phyloP scores from a whole-genome alignment of 2,797 vertebrate species.

The Sebastes matsubarae region DNA sequence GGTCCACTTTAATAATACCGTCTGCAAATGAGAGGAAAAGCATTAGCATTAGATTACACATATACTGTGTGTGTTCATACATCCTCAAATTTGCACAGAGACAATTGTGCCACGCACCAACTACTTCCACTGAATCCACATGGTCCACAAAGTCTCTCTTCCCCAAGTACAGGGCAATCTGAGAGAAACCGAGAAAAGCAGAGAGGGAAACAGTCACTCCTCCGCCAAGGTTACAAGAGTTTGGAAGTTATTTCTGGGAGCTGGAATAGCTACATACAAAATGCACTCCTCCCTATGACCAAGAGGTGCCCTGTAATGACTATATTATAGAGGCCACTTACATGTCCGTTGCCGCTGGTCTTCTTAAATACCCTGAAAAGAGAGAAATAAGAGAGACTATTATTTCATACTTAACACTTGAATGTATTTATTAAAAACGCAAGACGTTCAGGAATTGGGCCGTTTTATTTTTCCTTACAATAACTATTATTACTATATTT shows the following conservation, averaged over 20 bases:
- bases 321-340: conserved; percentile 74
- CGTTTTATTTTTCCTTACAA: not conserved
- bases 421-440: not conserved
- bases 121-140: conserved; percentile 86
- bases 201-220: conserved; percentile 37
- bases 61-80: not conserved
- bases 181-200: conserved; percentile 37
- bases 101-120: conserved; percentile 78
- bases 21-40: conserved; percentile 75
- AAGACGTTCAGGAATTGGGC: not conserved
- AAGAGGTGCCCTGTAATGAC: conserved; percentile 54
- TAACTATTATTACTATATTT: not conserved
- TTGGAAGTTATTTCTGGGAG: conserved; percentile 56
- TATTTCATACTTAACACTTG: not conserved
- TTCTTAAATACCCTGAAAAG: conserved; percentile 90
- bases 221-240: conserved; percentile 42
- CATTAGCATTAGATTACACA: not conserved
- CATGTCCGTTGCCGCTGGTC: conserved; percentile 87
- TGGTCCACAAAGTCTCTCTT: conserved; percentile 92
- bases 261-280: conserved; percentile 51
- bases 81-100: not conserved
- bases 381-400: conserved; percentile 27
- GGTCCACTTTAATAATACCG: conserved; percentile 88
- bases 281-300: conserved; percentile 47
- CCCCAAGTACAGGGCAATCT: conserved; percentile 91